These are phyloP conservation scores for Porphyrio hochstetteri DNA, from an alignment of 2,113 vertebrate genomes.

Conservation along the genomic window DNA sequence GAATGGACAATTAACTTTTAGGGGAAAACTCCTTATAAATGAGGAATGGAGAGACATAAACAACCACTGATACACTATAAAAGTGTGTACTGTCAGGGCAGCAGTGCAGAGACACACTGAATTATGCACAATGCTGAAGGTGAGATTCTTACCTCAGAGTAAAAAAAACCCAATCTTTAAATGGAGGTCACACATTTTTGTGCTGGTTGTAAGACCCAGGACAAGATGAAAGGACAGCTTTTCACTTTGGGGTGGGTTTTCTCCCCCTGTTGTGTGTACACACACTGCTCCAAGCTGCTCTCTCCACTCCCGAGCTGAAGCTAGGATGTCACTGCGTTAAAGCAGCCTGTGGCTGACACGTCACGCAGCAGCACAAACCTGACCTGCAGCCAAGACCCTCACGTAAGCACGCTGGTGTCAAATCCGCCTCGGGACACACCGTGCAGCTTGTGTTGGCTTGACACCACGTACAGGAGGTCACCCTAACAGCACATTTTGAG, in stretches of 20 bases:
- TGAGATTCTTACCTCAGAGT: neutral
- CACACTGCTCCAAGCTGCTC: neutral
- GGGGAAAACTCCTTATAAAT: neutral
- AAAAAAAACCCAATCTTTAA: neutral
- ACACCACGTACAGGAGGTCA: neutral
- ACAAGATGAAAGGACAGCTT: neutral
- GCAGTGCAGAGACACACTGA: neutral
- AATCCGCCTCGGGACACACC: neutral
- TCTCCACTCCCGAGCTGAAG: neutral
- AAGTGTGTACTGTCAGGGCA: accelerated
- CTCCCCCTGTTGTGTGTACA: neutral
- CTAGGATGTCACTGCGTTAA: neutral
- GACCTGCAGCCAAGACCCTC: neutral
- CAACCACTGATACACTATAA: neutral
- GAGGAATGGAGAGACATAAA: neutral
- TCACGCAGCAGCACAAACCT: neutral
- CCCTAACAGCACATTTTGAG: neutral
- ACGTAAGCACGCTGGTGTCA: neutral
- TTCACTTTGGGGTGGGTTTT: neutral
- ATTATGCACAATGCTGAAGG: neutral
- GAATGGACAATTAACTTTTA: neutral
- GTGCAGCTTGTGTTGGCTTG: neutral
- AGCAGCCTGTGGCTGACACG: neutral
- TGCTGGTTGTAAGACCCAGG: neutral
- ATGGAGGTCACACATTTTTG: neutral